Conservation (phyloP, 1,140 invertebrate genomes). For the Drosophila tani region DNA sequence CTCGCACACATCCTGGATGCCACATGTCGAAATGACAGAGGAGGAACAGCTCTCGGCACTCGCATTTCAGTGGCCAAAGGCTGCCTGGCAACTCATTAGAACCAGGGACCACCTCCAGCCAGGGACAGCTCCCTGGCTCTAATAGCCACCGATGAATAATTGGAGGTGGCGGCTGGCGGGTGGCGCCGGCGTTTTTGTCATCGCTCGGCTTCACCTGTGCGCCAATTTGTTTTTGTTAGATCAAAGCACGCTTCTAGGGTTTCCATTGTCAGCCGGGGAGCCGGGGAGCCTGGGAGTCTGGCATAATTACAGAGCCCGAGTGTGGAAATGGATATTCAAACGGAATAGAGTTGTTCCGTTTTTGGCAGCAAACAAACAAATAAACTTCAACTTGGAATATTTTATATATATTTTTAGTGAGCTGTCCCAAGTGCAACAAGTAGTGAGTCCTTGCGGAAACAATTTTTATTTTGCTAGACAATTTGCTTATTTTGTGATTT, state of each 20-base stretch:
- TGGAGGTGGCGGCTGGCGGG: constrained; percentile 34
- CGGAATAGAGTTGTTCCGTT: background rate
- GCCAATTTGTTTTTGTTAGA: constrained; percentile 68
- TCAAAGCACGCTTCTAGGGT: constrained; percentile 77
- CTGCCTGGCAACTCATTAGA: constrained; percentile 80
- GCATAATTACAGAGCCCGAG: constrained; percentile 29
- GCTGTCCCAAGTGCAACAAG: constrained; percentile 53
- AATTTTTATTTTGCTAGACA: constrained; percentile 85
- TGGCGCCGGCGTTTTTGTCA: constrained; percentile 52
- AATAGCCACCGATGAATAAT: constrained; percentile 59
- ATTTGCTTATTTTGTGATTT: constrained; percentile 85
- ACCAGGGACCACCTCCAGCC: constrained; percentile 37
- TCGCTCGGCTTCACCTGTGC: constrained; percentile 36
- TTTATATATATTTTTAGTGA: background rate
- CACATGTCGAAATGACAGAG: constrained; percentile 62
- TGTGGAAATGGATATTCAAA: constrained; percentile 3
- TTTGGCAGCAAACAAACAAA: constrained; percentile 4
- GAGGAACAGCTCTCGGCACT: constrained; percentile 56
- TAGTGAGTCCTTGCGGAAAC: constrained; percentile 68
- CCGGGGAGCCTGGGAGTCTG: background rate
- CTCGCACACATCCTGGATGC: background rate
- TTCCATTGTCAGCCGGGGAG: constrained; percentile 67
- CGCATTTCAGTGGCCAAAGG: constrained; percentile 66
- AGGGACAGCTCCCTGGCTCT: constrained; percentile 14
- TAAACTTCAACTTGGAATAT: background rate